Percentiles rank a stretch among this genome's conserved stretches.
phyloP scores from a whole-genome alignment of 2,113 vertebrate genomes.

The Phyllostomus discolor region DNA sequence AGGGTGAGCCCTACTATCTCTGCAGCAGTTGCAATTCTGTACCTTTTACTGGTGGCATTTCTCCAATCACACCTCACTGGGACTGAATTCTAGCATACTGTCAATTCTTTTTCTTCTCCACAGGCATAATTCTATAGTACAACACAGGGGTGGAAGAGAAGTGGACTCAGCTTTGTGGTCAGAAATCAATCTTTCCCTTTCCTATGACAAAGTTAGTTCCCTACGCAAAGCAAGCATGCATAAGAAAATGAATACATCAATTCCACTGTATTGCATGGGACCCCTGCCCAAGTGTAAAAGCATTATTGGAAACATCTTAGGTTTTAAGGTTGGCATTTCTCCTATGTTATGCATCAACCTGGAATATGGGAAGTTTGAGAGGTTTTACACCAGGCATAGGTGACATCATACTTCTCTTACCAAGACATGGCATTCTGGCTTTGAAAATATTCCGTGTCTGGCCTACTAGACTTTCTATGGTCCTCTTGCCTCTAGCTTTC shows the following conservation, averaged over 20 bases:
- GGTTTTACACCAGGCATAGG: background rate
- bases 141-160: background rate
- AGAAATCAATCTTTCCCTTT: slow-evolving; percentile 35
- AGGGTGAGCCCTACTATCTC: background rate
- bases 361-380: background rate
- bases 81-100: background rate
- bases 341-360: background rate
- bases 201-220: background rate
- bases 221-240: background rate
- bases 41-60: background rate
- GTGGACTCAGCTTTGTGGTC: background rate
- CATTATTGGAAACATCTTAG: background rate
- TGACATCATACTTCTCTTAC: background rate
- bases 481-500: background rate
- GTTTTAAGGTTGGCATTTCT: background rate
- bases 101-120: background rate
- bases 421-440: background rate
- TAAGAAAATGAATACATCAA: background rate
- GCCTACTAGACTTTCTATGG: background rate
- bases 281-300: background rate
- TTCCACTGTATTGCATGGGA: background rate
- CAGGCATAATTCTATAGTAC: slow-evolving; percentile 3
- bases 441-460: background rate
- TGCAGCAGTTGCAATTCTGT: background rate
- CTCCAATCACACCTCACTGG: background rate